Evolutionary conservation across 2,888 invertebrate genomes (phyloP), one percentile per base, ranked within the genome.

Genomic region (Gnatocerus cornutus): DNA sequence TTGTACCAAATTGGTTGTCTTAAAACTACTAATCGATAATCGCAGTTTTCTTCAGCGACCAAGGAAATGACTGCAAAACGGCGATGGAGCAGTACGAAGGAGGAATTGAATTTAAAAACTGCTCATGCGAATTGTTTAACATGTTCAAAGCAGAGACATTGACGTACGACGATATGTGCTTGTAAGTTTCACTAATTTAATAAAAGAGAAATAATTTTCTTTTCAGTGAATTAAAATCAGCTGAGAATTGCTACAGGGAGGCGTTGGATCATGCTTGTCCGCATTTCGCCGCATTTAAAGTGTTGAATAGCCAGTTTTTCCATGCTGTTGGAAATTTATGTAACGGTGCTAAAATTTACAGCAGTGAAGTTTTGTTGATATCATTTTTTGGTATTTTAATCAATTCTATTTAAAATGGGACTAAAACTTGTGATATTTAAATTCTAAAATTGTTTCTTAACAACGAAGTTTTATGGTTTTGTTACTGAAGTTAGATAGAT

Each of bases 31-130:
- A 30, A 52, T 37, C 4, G 4, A 10, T 16, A 8, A n/a, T 16
- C 16, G 3, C 7, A 59, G 59, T 59, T 59, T 59, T 46, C 16
- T 59, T 33, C 16, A 59, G 59, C 41, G 14, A 27, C 6, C 59
- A 59, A 46, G 59, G 59, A 30, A 10, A 3, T 4, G 59, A 59
- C 8, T 59, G 59, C 27, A 30, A 37, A 13, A 30, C 14, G 8
- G 59, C 59, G 4, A 14, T 59, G 12, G 14, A 9, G 9, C 21
- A 13, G 7, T 48, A 33, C 16, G 10, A 27, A 14, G 13, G 7
- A 12, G 46, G 59, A 6, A n/a, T 13, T 3, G 6, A 59, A 33
- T 45, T 48, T 33, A 13, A 13, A 7, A 16, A 45, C 7, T 59
- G 59, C 16, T 16, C 30, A 4, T 13, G 33, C 7, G 10, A 46